phyloP scores from a whole-genome alignment of 37 sponge, comb jelly and placozoan species.

The Petrosia ficiformis region DNA sequence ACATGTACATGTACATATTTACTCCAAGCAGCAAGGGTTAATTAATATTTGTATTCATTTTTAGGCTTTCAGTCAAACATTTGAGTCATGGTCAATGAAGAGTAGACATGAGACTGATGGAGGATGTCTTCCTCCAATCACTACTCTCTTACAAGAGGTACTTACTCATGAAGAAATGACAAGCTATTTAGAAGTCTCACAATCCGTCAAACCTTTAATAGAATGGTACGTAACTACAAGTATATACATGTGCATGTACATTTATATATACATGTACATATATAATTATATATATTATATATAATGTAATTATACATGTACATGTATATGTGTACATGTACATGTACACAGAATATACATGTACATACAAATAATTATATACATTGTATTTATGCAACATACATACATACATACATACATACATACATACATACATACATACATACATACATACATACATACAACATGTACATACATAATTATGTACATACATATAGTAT shows the following conservation, averaged over 20 bases:
- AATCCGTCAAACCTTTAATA: slow-evolving; percentile 31
- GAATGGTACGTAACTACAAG: slow-evolving; percentile 25
- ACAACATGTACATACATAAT: background rate
- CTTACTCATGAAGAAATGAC: slow-evolving; percentile 24
- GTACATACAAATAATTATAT: too few species aligned
- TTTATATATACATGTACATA: too few species aligned
- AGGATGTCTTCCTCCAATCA: background rate
- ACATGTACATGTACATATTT: background rate
- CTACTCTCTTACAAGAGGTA: background rate
- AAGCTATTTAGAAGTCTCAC: slow-evolving; percentile 37
- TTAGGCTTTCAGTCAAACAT: slow-evolving; percentile 64
- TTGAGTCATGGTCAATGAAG: slow-evolving; percentile 74
- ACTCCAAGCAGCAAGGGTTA: background rate
- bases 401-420: background rate
- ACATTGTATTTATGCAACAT: too few species aligned
- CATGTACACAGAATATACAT: too few species aligned
- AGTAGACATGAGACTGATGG: background rate
- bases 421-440: background rate
- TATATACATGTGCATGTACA: background rate
- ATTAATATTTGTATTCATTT: background rate
- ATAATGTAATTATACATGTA: too few species aligned
- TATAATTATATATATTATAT: too few species aligned
- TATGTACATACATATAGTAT: slow-evolving; percentile 40
- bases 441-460: background rate
- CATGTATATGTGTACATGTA: too few species aligned